These are phyloP conservation scores for Eupithecia insigniata DNA, from an alignment of 2,888 invertebrate genomes.

Conservation along the genomic window DNA sequence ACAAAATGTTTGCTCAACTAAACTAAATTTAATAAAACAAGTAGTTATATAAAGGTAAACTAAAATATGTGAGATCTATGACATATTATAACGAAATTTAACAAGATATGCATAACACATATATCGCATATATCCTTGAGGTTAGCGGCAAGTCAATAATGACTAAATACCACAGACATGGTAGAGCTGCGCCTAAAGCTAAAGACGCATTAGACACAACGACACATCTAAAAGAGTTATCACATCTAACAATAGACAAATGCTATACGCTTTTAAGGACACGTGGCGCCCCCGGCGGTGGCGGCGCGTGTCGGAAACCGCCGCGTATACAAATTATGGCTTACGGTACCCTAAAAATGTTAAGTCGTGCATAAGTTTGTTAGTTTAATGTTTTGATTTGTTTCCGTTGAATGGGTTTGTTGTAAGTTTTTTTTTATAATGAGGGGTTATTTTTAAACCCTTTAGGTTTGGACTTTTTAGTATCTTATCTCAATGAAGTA, in stretches of 20 bases:
- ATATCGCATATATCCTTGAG: too few species aligned
- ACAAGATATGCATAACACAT: too few species aligned
- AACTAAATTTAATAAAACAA: too few species aligned
- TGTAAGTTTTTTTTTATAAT: constrained; percentile 5
- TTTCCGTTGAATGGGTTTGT: constrained; percentile 24
- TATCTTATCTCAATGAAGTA: not conserved
- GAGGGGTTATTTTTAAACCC: not conserved
- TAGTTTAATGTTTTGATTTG: constrained; percentile 65
- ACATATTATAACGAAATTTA: too few species aligned
- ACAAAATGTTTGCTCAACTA: too few species aligned
- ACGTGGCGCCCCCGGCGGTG: constrained; percentile 70
- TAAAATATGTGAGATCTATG: too few species aligned
- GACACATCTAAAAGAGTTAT: constrained; percentile 36
- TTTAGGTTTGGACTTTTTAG: not conserved
- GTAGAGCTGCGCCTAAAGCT: too few species aligned
- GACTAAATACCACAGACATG: too few species aligned
- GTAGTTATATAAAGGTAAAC: too few species aligned
- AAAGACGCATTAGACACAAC: constrained; percentile 8
- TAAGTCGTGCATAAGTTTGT: constrained; percentile 79
- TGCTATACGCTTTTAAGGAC: constrained; percentile 56
- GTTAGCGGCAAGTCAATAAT: not conserved
- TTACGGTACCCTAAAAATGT: constrained; percentile 65
- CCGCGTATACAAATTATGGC: constrained; percentile 80
- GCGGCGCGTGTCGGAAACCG: constrained; percentile 64
- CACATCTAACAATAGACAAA: constrained; percentile 45